Evolutionary conservation across 2,888 invertebrate species (phyloP).

Genomic region (Hypolimnas misippus): DNA sequence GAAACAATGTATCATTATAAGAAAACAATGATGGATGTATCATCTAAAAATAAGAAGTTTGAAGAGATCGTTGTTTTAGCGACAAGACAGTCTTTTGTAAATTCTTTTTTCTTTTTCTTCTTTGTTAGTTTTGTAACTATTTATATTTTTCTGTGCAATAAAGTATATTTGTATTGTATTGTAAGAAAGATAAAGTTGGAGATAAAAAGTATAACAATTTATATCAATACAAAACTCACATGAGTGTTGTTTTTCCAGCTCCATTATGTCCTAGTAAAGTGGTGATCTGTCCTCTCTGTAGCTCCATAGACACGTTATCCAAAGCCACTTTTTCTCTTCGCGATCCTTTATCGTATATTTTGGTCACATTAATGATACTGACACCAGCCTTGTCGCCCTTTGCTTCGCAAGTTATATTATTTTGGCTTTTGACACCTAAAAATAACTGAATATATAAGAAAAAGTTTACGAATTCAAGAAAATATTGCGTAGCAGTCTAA

Average conservation of each 20-base stretch:
- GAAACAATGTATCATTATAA: too few species aligned
- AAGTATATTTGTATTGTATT: too few species aligned
- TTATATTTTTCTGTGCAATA: too few species aligned
- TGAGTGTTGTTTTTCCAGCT: conserved; percentile 96
- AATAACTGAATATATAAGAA: too few species aligned
- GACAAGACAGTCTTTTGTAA: too few species aligned
- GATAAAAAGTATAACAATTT: not conserved
- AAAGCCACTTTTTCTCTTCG: conserved; percentile 85
- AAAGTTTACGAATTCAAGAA: not conserved
- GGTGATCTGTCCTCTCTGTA: conserved; percentile 93
- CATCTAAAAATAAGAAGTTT: too few species aligned
- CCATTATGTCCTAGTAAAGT: conserved; percentile 95
- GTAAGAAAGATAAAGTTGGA: not conserved
- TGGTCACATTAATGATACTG: conserved; percentile 88
- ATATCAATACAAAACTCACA: conserved; percentile 83
- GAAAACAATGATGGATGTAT: too few species aligned
- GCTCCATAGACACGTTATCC: conserved; percentile 89
- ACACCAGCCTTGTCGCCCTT: conserved; percentile 86
- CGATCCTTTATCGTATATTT: conserved; percentile 81
- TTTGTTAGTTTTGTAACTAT: too few species aligned
- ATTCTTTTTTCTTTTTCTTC: too few species aligned
- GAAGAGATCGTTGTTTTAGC: too few species aligned
- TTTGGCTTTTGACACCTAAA: conserved; percentile 63
- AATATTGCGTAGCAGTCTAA: too few species aligned
- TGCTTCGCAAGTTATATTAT: conserved; percentile 57